Evolutionary conservation across 1,140 invertebrate species (phyloP).

Genomic region (Myzus persicae): DNA sequence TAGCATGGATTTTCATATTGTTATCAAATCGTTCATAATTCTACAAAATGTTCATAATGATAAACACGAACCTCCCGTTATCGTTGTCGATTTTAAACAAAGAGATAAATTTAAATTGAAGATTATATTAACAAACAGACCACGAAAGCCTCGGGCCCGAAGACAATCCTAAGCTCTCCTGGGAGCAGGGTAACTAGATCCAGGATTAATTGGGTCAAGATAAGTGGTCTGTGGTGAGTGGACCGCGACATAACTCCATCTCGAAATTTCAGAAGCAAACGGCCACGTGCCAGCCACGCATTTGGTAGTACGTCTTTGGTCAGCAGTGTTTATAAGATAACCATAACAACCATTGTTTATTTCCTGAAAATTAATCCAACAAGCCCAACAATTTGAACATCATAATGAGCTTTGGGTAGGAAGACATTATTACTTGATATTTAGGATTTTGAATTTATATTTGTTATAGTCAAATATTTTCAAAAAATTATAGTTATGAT

Average conservation of each 20-base stretch:
- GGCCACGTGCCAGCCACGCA: background rate
- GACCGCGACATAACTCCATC: slow-evolving; percentile 16
- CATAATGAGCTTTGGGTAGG: background rate
- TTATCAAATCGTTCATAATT: slow-evolving; percentile 9
- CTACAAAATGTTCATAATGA: background rate
- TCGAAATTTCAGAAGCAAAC: background rate
- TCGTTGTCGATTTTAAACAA: background rate
- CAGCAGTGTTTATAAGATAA: background rate
- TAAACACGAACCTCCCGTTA: background rate
- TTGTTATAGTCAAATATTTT: background rate
- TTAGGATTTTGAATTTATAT: background rate
- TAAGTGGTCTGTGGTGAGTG: slow-evolving; percentile 24
- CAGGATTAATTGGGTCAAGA: slow-evolving; percentile 33
- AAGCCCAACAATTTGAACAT: background rate
- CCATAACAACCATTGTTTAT: background rate
- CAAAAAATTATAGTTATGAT: background rate
- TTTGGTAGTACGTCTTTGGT: background rate
- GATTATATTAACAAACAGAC: slow-evolving; percentile 34
- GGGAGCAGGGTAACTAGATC: background rate
- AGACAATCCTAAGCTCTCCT: slow-evolving; percentile 18
- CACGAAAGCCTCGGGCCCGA: background rate
- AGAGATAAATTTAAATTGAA: slow-evolving; percentile 10
- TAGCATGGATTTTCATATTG: background rate
- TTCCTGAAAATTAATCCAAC: background rate
- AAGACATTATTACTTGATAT: background rate